Evolutionary conservation across 2,888 invertebrate genomes (phyloP), one percentile per base, ranked within the genome.

Genomic region (Dryobota labecula): DNA sequence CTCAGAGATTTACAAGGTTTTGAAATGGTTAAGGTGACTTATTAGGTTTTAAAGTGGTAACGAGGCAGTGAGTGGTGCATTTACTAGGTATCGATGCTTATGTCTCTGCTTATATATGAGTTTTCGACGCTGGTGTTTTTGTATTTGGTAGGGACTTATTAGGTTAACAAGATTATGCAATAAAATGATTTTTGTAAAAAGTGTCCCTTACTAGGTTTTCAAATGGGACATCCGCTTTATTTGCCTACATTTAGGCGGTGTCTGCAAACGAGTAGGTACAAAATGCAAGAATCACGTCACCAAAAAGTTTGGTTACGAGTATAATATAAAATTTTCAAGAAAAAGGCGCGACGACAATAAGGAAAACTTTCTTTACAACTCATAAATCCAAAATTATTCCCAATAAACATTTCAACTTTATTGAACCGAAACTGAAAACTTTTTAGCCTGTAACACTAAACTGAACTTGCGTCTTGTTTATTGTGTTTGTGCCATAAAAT

Each of bases 401-500:
- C 66, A 75, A 76, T 73, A 64, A 67, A 80, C 61, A 54, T 70
- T 80, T 79, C 63, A 57, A 70, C 61, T 80, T 80, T 77, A 73
- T 70, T 70, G 65, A 84, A 78, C 60, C 45, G 54, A 73, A 77
- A 80, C 70, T 67, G 70, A 77, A 76, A 84, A 84, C 84, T 83
- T 83, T 80, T 72, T 57, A 78, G 73, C 78, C 76, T 66, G 62
- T 61, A 75, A 73, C 67, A 68, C 65, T 57, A 73, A 82, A 73
- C 41, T 66, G 43, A 76, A 74, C 70, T 80, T 62, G 58, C 62
- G 53, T 73, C 61, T 68, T 64, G 80, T 84, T 82, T 76, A 78
- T 82, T 67, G 76, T 67, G 60, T 76, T 77, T 76, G 73, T 73
- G 63, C 58, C 70, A 80, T 84, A 84, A 84, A 82, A 84, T 75